Conservation (phyloP, 2,113 vertebrate genomes). For the Scortum barcoo region DNA sequence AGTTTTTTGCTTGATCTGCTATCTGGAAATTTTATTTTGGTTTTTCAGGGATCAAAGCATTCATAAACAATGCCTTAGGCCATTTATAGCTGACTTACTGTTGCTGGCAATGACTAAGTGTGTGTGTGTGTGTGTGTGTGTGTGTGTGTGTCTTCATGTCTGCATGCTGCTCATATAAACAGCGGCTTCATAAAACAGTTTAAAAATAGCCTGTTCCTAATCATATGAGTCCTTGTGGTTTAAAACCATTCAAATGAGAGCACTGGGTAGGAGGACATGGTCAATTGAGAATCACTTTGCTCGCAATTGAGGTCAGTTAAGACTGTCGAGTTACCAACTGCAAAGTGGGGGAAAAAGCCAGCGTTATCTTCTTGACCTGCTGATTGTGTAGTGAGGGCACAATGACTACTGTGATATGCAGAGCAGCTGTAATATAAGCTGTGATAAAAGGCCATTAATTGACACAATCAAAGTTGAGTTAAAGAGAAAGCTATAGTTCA, state of each 20-base stretch:
- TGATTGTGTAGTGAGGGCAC: background rate
- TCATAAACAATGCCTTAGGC: slow-evolving; percentile 14
- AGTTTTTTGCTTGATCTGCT: background rate
- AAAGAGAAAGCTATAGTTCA: too few species aligned
- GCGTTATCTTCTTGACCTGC: background rate
- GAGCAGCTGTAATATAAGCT: background rate
- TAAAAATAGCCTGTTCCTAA: slow-evolving; percentile 8
- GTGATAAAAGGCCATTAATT: background rate
- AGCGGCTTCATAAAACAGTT: background rate
- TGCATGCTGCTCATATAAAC: slow-evolving; percentile 1
- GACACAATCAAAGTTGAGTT: too few species aligned
- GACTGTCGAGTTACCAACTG: background rate
- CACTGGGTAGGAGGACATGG: background rate
- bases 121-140: background rate
- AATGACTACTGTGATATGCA: background rate
- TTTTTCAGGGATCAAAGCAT: slow-evolving; percentile 13
- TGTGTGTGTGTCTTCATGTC: background rate
- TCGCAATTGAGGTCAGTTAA: slow-evolving; percentile 8
- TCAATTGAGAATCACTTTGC: background rate
- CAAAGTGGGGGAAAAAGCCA: slow-evolving; percentile 1
- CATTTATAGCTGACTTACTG: slow-evolving; percentile 1
- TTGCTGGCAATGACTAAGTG: background rate
- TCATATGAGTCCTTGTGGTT: slow-evolving; percentile 7
- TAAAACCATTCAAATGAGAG: background rate
- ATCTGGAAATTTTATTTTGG: background rate